phyloP scores from a whole-genome alignment of 2,888 invertebrate genomes.

The Caenorhabditis sulstoni region DNA sequence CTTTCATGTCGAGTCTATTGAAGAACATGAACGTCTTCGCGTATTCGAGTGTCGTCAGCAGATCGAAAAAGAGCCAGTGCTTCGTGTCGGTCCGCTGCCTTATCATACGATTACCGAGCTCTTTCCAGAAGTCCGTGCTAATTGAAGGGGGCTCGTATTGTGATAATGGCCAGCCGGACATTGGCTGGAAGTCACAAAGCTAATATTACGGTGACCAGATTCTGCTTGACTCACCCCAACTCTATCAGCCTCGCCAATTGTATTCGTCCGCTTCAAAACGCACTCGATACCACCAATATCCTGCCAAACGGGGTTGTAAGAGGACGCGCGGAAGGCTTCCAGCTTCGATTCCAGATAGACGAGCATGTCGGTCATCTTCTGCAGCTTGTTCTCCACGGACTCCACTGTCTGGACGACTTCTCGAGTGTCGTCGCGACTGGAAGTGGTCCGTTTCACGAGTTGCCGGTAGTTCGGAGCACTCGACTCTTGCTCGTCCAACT shows the following conservation, averaged over 20 bases:
- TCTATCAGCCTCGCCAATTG: too few species aligned
- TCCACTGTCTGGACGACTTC: background rate
- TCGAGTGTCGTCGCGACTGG: background rate
- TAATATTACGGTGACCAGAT: too few species aligned
- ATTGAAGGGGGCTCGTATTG: background rate
- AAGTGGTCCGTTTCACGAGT: conserved; percentile 15
- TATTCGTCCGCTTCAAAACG: background rate
- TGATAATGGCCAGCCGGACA: conserved; percentile 26
- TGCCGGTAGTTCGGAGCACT: conserved; percentile 21
- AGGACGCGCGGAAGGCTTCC: conserved; percentile 20
- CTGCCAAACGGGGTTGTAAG: conserved; percentile 44
- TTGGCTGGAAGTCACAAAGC: conserved; percentile 11
- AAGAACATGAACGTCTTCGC: conserved; percentile 50
- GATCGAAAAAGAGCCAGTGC: conserved; percentile 45
- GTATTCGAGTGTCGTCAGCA: conserved; percentile 46
- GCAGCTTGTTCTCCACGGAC: conserved; percentile 10
- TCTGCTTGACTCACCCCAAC: too few species aligned
- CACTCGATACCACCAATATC: conserved; percentile 9
- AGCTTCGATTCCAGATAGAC: conserved; percentile 38
- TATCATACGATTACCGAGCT: background rate
- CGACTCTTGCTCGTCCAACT: conserved; percentile 37
- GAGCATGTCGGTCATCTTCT: conserved; percentile 21
- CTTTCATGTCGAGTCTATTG: conserved; percentile 15
- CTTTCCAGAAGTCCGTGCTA: background rate
- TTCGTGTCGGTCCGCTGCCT: conserved; percentile 10